Evolutionary conservation across 1,140 invertebrate species (phyloP).

Genomic region (Achroia grisella): DNA sequence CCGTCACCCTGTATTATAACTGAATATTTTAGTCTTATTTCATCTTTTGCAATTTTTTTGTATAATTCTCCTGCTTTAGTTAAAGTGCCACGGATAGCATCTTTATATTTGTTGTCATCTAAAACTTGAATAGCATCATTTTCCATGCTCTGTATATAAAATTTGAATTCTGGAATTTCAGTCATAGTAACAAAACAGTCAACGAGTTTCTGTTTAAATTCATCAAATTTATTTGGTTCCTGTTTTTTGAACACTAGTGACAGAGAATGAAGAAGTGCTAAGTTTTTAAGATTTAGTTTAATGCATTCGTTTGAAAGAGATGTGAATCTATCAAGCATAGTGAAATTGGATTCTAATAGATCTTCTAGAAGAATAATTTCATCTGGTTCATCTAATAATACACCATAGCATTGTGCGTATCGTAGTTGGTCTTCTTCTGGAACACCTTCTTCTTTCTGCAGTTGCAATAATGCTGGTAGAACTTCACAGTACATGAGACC

Average conservation of each 20-base stretch:
- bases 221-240: constrained; percentile 34
- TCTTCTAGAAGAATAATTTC: constrained; percentile 75
- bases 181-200: background rate
- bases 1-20: constrained; percentile 17
- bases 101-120: constrained; percentile 8
- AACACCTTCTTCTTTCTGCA: constrained; percentile 36
- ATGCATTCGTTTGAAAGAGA: constrained; percentile 62
- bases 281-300: constrained; percentile 56
- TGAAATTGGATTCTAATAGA: constrained; percentile 54
- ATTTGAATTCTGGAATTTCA: background rate
- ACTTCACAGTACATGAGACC: constrained; percentile 39
- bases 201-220: constrained; percentile 6
- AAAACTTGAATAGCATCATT: background rate
- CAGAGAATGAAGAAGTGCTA: constrained; percentile 74
- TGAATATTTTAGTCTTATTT: constrained; percentile 1
- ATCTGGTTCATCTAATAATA: constrained; percentile 33
- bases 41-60: background rate
- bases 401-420: constrained; percentile 54
- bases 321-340: constrained; percentile 58
- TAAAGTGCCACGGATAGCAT: constrained; percentile 1
- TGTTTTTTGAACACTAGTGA: constrained; percentile 67
- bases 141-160: background rate
- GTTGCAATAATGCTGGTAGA: constrained; percentile 39
- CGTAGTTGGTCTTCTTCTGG: constrained; percentile 28
- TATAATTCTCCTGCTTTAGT: background rate